Evolutionary conservation across 2,888 invertebrate species (phyloP).

Genomic region (Morpho helenor): DNA sequence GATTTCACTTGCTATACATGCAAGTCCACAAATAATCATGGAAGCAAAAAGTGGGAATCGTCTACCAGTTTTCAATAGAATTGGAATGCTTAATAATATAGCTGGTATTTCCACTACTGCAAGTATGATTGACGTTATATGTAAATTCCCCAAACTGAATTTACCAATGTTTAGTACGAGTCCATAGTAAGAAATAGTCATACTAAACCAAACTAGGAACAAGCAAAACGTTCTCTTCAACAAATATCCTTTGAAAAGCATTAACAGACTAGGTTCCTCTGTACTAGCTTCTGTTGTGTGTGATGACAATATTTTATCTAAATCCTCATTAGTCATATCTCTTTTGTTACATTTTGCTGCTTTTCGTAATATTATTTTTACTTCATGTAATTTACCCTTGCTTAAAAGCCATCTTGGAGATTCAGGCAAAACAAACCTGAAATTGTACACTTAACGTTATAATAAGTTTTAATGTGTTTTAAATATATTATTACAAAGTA

Average conservation of each 20-base stretch:
- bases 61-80: conserved; percentile 85
- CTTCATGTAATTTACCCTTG: conserved; percentile 84
- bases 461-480: too few relatives aligned
- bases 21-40: conserved; percentile 83
- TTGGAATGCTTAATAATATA: conserved; percentile 85
- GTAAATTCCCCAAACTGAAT: conserved; percentile 86
- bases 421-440: conserved; percentile 88
- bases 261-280: conserved; percentile 77
- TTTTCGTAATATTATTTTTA: conserved; percentile 81
- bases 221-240: conserved; percentile 84
- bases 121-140: conserved; percentile 85
- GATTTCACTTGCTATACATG: conserved; percentile 82
- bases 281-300: conserved; percentile 59
- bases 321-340: conserved; percentile 79
- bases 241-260: conserved; percentile 83
- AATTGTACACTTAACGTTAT: conserved; percentile 24
- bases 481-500: too few relatives aligned
- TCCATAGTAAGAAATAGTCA: conserved; percentile 89
- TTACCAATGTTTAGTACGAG: conserved; percentile 85
- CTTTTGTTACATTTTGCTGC: conserved; percentile 83
- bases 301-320: conserved; percentile 83
- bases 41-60: conserved; percentile 85
- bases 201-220: conserved; percentile 84
- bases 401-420: conserved; percentile 88
- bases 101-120: conserved; percentile 89